Conservation (phyloP, 2,888 invertebrate genomes). For the Pogonocherus hispidulus region DNA sequence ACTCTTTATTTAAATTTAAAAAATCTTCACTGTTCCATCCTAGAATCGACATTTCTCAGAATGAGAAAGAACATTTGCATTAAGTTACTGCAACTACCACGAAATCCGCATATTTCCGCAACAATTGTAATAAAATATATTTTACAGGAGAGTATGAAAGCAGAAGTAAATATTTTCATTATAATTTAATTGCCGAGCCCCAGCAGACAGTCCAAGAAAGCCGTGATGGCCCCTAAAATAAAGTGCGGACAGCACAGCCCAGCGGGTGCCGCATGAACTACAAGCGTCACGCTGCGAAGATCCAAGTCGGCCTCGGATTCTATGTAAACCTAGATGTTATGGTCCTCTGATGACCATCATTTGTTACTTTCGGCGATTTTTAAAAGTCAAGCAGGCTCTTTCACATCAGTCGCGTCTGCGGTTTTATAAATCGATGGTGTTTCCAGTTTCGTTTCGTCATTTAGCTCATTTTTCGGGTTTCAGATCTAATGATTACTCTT, state of each 20-base stretch:
- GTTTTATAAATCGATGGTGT: slow-evolving; percentile 15
- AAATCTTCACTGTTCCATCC: too few species aligned
- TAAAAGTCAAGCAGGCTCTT: slow-evolving; percentile 24
- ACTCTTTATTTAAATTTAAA: too few species aligned
- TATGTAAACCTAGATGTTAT: slow-evolving; percentile 50
- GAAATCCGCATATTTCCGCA: too few species aligned
- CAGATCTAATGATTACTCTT: background rate
- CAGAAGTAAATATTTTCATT: background rate
- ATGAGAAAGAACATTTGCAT: too few species aligned
- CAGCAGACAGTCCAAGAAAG: slow-evolving; percentile 34
- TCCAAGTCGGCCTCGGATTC: slow-evolving; percentile 50
- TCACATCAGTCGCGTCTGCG: background rate
- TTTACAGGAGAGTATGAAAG: background rate
- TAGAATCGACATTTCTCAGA: too few species aligned
- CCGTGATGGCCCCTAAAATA: slow-evolving; percentile 45
- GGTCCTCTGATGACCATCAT: slow-evolving; percentile 55
- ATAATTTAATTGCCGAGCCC: slow-evolving; percentile 24
- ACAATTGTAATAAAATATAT: background rate
- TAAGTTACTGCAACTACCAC: too few species aligned
- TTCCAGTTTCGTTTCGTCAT: slow-evolving; percentile 17
- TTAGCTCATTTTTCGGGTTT: slow-evolving; percentile 9
- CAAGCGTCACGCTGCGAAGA: slow-evolving; percentile 57
- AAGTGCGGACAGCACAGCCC: slow-evolving; percentile 57
- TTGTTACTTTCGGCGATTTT: slow-evolving; percentile 48
- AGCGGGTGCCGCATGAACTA: slow-evolving; percentile 57